phyloP scores from a whole-genome alignment of 1,140 invertebrate genomes.

The Bombus polaris region DNA sequence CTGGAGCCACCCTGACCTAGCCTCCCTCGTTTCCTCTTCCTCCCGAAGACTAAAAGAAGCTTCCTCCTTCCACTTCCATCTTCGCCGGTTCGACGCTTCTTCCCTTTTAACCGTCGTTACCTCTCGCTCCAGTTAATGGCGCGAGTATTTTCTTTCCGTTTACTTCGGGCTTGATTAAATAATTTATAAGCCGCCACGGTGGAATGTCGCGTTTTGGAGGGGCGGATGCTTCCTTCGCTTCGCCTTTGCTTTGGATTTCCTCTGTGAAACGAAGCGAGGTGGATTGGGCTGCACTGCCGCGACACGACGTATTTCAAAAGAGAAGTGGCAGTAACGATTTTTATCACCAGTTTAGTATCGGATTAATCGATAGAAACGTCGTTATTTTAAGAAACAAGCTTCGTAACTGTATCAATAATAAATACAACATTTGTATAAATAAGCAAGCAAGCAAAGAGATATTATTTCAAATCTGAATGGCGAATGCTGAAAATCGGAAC shows the following conservation, averaged over 20 bases:
- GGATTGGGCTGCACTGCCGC: no score
- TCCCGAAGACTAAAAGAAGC: slow-evolving; percentile 17
- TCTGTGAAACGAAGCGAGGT: neutral
- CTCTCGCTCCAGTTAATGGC: slow-evolving; percentile 70
- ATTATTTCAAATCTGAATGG: no score
- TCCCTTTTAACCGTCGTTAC: neutral
- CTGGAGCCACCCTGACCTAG: slow-evolving; percentile 77
- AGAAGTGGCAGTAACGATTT: neutral
- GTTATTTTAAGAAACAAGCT: no score
- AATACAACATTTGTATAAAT: no score
- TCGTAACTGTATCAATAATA: no score
- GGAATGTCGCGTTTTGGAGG: slow-evolving; percentile 74
- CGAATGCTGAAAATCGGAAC: neutral
- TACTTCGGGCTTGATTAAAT: slow-evolving; percentile 78
- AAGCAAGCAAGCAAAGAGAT: no score
- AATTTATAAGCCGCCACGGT: slow-evolving; percentile 78
- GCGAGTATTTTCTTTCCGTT: slow-evolving; percentile 80
- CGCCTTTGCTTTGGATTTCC: neutral
- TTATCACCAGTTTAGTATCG: no score
- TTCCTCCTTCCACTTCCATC: slow-evolving; percentile 20
- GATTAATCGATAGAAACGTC: no score
- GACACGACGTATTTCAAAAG: neutral
- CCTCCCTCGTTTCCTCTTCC: slow-evolving; percentile 43
- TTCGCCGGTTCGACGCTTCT: slow-evolving; percentile 27
- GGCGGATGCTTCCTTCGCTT: neutral